Conservation (phyloP, 2,888 invertebrate genomes). For the Augochlorella aurata region DNA sequence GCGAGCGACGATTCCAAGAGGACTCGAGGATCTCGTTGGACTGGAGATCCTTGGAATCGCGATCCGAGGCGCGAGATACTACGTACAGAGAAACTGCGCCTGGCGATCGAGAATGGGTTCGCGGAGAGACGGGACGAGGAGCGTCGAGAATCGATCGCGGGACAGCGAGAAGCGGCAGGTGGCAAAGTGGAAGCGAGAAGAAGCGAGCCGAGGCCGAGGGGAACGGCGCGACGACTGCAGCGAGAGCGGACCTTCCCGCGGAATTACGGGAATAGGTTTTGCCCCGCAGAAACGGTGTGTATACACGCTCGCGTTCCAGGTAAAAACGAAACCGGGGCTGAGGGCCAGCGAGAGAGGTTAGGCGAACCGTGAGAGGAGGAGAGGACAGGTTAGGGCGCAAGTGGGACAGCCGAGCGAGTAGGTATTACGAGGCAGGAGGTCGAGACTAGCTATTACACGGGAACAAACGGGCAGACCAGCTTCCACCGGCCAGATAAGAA, state of each 20-base stretch:
- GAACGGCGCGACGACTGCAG: too few relatives aligned
- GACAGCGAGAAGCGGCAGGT: too few relatives aligned
- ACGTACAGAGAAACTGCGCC: too few relatives aligned
- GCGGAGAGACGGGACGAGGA: too few relatives aligned
- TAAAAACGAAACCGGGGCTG: slow-evolving; percentile 31
- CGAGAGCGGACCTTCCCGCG: neutral
- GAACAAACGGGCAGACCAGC: slow-evolving; percentile 69
- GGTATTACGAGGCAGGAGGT: slow-evolving; percentile 65
- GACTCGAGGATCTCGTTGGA: too few relatives aligned
- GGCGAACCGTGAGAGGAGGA: neutral
- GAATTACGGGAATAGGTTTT: slow-evolving; percentile 31
- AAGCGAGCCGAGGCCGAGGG: too few relatives aligned
- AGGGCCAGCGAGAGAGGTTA: neutral
- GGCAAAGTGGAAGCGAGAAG: too few relatives aligned
- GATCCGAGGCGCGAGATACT: too few relatives aligned
- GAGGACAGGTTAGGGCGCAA: slow-evolving; percentile 44
- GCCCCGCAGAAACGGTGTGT: neutral
- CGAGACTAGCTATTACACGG: slow-evolving; percentile 67
- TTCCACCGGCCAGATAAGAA: slow-evolving; percentile 63
- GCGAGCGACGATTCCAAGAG: too few relatives aligned
- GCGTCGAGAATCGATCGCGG: too few relatives aligned
- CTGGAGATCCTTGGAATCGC: too few relatives aligned
- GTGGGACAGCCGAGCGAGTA: slow-evolving; percentile 61
- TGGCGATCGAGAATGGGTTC: too few relatives aligned
- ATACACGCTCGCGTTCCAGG: slow-evolving; percentile 1